Conservation (phyloP, 2,797 vertebrate species). For the Protonibea diacanthus region DNA sequence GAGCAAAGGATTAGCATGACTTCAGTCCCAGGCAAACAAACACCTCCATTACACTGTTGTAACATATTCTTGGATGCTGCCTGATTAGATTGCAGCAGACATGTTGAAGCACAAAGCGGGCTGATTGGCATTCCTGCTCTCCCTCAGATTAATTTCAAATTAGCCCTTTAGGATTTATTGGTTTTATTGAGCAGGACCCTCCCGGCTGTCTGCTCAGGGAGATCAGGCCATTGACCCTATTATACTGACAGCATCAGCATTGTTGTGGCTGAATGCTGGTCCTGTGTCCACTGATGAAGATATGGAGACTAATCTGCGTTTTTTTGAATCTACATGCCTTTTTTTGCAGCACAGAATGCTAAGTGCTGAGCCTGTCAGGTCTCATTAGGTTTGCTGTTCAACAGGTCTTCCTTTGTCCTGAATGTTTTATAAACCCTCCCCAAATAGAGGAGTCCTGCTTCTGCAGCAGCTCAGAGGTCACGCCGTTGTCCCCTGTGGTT, state of each 20-base stretch:
- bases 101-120: background rate
- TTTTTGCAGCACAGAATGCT: slow-evolving; percentile 31
- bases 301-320: slow-evolving; percentile 30
- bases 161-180: slow-evolving; percentile 33
- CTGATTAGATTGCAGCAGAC: slow-evolving; percentile 34
- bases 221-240: slow-evolving; percentile 34
- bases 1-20: slow-evolving; percentile 42
- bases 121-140: slow-evolving; percentile 28
- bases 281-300: slow-evolving; percentile 35
- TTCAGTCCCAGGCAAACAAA: slow-evolving; percentile 19
- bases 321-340: slow-evolving; percentile 41
- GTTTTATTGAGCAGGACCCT: slow-evolving; percentile 33
- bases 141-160: slow-evolving; percentile 41
- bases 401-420: slow-evolving; percentile 64
- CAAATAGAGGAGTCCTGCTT: slow-evolving; percentile 24
- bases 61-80: slow-evolving; percentile 32
- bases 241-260: slow-evolving; percentile 27
- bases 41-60: slow-evolving; percentile 13
- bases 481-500: slow-evolving; percentile 15
- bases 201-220: background rate
- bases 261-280: slow-evolving; percentile 18
- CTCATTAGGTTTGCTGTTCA: slow-evolving; percentile 58
- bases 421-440: slow-evolving; percentile 65
- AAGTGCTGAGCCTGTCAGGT: slow-evolving; percentile 55
- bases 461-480: slow-evolving; percentile 27